Base-by-base conservation (phyloP, 2,797 vertebrate genomes). In the Scomberomorus guttatus region DNA sequence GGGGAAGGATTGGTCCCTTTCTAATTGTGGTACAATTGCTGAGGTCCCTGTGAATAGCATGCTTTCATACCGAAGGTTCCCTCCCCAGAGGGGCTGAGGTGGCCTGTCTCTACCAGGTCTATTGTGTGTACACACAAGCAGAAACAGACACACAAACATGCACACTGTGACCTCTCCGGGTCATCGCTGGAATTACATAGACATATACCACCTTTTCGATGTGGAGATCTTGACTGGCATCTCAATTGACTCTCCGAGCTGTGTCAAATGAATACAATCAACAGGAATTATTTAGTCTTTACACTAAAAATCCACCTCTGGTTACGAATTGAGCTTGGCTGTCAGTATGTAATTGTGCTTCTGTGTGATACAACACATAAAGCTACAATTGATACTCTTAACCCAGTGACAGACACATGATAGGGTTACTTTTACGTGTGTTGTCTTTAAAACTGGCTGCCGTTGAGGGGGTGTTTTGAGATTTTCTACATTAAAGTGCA, bases 401-500 rank as follows among this genome's bases (percentile, higher is more conserved):
- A 74, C 51, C 70, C n/a, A 2, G 10, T 80, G 79, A 84, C 84
- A 87, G 68, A 75, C 29, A 72, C 22, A 72, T 69, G 48, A 75
- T 58, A 25, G 14, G 42, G 48, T 75, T 78, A 51, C 34, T 82
- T 87, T 81, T 72, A 86, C 78, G 78, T 68, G 73, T 79, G 57
- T 74, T 81, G 75, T 84, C 59, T 84, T 68, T 72, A 74, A 88
- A 82, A 79, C 24, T 12, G 10, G 51, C 52, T 79, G n/a, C n/a
- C n/a, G 70, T 50, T 79, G 56, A 72, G 76, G 57, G 70, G 60
- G 14, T 51, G 77, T 87, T 92, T 68, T 42, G 62, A 80, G 72
- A 78, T 83, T 78, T 88, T 80, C 72, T 34, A 88, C 89, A 90
- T 93, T 87, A 90, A 95, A 93, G 90, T 70, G 66, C 58, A 67